Conservation (phyloP, 1,140 invertebrate species). For the Trichonephila clavata region DNA sequence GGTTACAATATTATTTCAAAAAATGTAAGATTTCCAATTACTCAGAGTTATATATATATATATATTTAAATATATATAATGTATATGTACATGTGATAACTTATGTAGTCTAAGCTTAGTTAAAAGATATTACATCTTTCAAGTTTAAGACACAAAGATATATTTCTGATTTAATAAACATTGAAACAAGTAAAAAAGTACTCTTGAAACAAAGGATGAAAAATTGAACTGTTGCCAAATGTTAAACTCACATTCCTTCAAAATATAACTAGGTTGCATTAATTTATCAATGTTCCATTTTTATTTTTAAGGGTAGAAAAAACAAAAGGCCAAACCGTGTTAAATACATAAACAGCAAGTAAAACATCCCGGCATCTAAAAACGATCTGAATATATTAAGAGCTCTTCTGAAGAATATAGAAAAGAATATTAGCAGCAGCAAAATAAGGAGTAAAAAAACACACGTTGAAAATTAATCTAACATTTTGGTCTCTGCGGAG, state of each 20-base stretch:
- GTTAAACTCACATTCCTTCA: background rate
- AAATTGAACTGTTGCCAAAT: slow-evolving; percentile 1
- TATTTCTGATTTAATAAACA: background rate
- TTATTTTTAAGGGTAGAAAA: background rate
- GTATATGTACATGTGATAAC: too few species aligned
- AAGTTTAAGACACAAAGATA: too few species aligned
- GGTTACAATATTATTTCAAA: too few species aligned
- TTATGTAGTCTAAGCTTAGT: too few species aligned
- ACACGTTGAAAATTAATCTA: slow-evolving; percentile 48
- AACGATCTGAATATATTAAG: slow-evolving; percentile 28
- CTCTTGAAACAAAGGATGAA: background rate
- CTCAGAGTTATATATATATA: too few species aligned
- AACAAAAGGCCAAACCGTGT: background rate
- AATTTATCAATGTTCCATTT: background rate
- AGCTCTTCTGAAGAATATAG: slow-evolving; percentile 5
- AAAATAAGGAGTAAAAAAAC: background rate
- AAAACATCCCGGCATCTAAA: background rate
- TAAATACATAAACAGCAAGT: slow-evolving; percentile 20
- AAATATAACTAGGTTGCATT: background rate
- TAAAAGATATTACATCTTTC: too few species aligned
- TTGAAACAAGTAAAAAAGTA: background rate
- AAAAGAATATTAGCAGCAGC: background rate
- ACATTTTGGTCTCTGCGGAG: slow-evolving; percentile 27
- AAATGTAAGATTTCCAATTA: too few species aligned
- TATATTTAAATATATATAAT: too few species aligned